Percentiles rank a stretch among this genome's conserved stretches.
Evolutionary conservation across 2,888 invertebrate species (phyloP).

Genomic region (Leptinotarsa rubiginosa): DNA sequence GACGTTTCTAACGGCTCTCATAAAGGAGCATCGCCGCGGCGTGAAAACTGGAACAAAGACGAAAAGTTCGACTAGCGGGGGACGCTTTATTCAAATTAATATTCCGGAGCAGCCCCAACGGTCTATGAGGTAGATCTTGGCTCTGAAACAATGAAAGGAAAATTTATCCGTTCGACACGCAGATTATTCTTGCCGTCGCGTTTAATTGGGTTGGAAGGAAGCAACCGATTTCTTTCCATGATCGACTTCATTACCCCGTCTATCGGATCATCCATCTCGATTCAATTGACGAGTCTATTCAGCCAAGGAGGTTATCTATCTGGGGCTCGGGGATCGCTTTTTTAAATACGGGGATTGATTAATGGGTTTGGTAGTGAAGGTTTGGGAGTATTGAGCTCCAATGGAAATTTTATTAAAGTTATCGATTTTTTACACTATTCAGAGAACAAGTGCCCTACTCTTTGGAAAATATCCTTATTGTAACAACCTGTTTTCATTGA

Average conservation of each 20-base stretch:
- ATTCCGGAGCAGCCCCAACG: conserved; percentile 36
- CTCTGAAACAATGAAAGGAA: conserved; percentile 55
- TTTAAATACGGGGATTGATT: conserved; percentile 9
- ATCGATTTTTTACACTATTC: too few relatives aligned
- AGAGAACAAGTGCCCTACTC: too few relatives aligned
- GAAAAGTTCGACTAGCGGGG: not conserved
- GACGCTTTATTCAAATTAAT: conserved; percentile 28
- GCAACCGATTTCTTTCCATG: conserved; percentile 40
- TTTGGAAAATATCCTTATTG: too few relatives aligned
- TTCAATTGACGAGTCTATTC: conserved; percentile 34
- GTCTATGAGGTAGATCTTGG: conserved; percentile 22
- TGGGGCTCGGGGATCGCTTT: not conserved
- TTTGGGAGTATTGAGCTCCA: not conserved
- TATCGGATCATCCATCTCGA: conserved; percentile 38
- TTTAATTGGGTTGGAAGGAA: conserved; percentile 53
- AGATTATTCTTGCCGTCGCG: conserved; percentile 57
- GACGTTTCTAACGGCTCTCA: conserved; percentile 6
- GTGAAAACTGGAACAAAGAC: conserved; percentile 21
- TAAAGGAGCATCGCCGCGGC: not conserved
- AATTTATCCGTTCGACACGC: conserved; percentile 58
- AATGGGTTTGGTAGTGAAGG: not conserved
- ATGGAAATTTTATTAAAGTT: not conserved
- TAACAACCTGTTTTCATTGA: too few relatives aligned
- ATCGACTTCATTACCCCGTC: conserved; percentile 29
- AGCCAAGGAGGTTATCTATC: conserved; percentile 9